Evolutionary conservation across 2,888 invertebrate species (phyloP).

Genomic region (Eremobia ochroleuca): DNA sequence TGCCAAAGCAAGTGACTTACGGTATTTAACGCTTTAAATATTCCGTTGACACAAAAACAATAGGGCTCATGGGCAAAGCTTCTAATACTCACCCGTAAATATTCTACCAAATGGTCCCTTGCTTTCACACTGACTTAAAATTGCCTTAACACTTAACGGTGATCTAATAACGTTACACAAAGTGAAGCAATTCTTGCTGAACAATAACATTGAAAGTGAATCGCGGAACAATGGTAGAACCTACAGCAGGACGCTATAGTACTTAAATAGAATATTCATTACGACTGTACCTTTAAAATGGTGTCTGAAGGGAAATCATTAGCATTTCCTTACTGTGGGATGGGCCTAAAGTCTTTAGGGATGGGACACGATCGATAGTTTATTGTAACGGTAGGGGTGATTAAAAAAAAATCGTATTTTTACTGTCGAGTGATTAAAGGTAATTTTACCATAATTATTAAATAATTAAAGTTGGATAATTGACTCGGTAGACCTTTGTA

Average conservation of each 20-base stretch:
- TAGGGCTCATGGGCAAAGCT: not conserved
- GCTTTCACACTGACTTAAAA: slow-evolving; percentile 28
- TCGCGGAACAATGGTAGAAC: slow-evolving; percentile 58
- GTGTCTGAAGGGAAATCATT: slow-evolving; percentile 85
- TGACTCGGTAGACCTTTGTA: not conserved
- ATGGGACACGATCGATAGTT: slow-evolving; percentile 62
- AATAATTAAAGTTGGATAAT: not conserved
- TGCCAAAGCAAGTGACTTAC: not conserved
- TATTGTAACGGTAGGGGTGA: slow-evolving; percentile 5
- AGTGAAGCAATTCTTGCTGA: slow-evolving; percentile 41
- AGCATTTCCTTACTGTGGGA: slow-evolving; percentile 87
- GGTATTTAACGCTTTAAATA: slow-evolving; percentile 4
- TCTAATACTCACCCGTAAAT: slow-evolving; percentile 30
- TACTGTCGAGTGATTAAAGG: not conserved
- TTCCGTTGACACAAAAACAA: slow-evolving; percentile 17
- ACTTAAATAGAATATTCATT: slow-evolving; percentile 80
- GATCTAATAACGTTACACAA: slow-evolving; percentile 45
- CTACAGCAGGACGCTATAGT: slow-evolving; percentile 54
- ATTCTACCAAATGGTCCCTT: slow-evolving; percentile 21
- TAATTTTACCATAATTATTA: not conserved
- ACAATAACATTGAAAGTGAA: slow-evolving; percentile 63
- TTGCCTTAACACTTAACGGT: slow-evolving; percentile 25
- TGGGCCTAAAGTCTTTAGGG: slow-evolving; percentile 77
- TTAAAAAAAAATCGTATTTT: not conserved
- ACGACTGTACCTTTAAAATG: slow-evolving; percentile 82